Base-by-base conservation (phyloP, 2,797 vertebrate species). In the Lophotriccus pileatus region DNA sequence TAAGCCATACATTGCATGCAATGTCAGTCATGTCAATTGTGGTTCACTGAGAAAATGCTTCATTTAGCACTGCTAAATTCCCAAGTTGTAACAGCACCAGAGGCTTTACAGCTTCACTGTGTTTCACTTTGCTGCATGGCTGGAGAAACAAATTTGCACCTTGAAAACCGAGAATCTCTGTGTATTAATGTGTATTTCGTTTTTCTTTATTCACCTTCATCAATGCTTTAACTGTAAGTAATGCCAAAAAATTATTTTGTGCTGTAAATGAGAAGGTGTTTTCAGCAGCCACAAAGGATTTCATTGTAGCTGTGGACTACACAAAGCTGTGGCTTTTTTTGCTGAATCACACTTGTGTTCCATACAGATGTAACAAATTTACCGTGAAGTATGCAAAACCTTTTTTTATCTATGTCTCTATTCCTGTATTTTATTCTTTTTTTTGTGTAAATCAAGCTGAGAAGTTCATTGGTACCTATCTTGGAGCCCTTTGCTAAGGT, bases 1-100 rank as follows among this genome's bases (percentile, higher is more conserved):
- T 99, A 98, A 89, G 98, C 72, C 67, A 84, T 74, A 90, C 39
- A 0, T 74, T 94, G 87, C 34, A 84, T 90, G 60, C 80, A 20
- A 2, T 89, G 46, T 83, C 55, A 28, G 44, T 63, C 1, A 1
- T 56, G 47, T 55, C 70, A 43, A 49, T 44, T 60, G 63, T 30
- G 75, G 70, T 79, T 94, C 87, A 56, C 58, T 72, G 59, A 60
- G 58, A 69, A 94, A 62, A 19, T 55, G 78, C 88, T 92, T 95
- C 88, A 80, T 91, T 92, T 92, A 89, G 15, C 64, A 22, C 49
- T 74, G 78, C 76, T 4, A 19, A 83, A 77, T 86, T 94, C 79
- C 44, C 46, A 46, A 25, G 47, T 76, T 85, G 14, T 10, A 84
- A 19, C 37, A 84, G 34, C 0, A 8, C 74, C 50, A 55, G 66